Evolutionary conservation across 2,888 invertebrate genomes (phyloP), one percentile per base, ranked within the genome.

Genomic region (Aphelenchoides bicaudatus): DNA sequence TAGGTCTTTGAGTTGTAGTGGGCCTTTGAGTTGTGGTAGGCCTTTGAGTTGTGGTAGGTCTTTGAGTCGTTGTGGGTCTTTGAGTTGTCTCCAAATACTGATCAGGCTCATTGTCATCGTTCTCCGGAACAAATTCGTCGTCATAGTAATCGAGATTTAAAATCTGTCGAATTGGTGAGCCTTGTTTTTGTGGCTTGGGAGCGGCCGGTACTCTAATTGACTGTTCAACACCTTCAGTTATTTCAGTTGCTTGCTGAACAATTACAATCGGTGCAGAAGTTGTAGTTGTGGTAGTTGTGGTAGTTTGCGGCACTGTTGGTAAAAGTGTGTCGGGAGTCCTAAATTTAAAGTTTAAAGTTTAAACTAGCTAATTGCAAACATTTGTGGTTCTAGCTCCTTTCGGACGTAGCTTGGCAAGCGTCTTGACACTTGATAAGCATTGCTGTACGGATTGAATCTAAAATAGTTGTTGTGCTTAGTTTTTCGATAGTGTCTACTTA

Each of bases 81-180:
- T 28, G 23, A 2, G 49, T 48, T 13, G 49, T 48, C 2, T 8
- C 25, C 1, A 13, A n/a, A 1, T 10, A n/a, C 25, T 19, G 29
- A n/a, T 51, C 52, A 3, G 51, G n/a, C 25, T 56, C 53, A 3
- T 59, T 31, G 5, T 55, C 13, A 3, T 55, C 47, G 8, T 61
- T 50, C n/a, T 38, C 60, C 30, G 30, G 30, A 13, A 21, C 51
- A 28, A 46, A 46, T 27, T 62, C 47, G 19, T 53, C 53, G 47
- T 62, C 66, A 30, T 66, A 68, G 49, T 67, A 59, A 25, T 67
- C 69, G 38, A 67, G 56, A 39, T 61, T 59, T 23, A 67, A 37
- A n/a, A 67, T 46, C 30, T 67, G 67, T 34, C 56, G 65, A 6
- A 60, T 39, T 19, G 52, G 25, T 0, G 52, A 31, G 13, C 19